phyloP scores from a whole-genome alignment of 2,797 vertebrate genomes.

The Lagodon rhomboides region DNA sequence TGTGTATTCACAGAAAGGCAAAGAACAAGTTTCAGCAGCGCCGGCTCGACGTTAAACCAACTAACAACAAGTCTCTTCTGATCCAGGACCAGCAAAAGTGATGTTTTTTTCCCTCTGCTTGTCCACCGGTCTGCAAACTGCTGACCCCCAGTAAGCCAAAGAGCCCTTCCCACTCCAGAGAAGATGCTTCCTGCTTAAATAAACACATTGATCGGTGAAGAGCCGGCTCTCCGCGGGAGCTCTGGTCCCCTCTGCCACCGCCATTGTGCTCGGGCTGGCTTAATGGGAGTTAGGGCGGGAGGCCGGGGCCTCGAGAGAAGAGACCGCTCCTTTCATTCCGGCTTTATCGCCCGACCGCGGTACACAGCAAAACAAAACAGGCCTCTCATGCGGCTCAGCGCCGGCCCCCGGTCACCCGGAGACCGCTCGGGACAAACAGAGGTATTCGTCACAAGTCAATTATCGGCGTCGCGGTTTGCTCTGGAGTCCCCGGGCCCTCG shows the following conservation, averaged over 20 bases:
- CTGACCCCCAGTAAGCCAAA: constrained; percentile 36
- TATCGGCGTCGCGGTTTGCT: constrained; percentile 76
- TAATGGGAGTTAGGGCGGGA: constrained; percentile 68
- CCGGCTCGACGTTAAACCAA: constrained; percentile 23
- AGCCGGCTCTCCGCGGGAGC: constrained; percentile 72
- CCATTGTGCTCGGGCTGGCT: constrained; percentile 74
- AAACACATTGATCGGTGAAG: constrained; percentile 75
- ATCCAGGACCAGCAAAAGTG: background rate
- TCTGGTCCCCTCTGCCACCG: constrained; percentile 67
- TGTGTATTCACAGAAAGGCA: constrained; percentile 24
- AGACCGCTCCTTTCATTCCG: constrained; percentile 75
- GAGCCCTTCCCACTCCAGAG: constrained; percentile 43
- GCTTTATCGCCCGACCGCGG: constrained; percentile 75
- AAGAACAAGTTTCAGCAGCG: constrained; percentile 22
- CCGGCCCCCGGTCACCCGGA: constrained; percentile 75
- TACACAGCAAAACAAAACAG: constrained; percentile 80
- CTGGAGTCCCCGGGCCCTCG: constrained; percentile 65
- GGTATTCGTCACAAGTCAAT: constrained; percentile 85
- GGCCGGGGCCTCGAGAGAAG: constrained; percentile 51
- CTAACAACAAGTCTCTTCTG: constrained; percentile 20
- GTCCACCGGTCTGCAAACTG: constrained; percentile 30
- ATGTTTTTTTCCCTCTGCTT: background rate
- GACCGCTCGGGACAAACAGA: constrained; percentile 81
- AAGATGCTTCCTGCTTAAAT: constrained; percentile 76
- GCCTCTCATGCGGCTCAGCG: constrained; percentile 69